These are phyloP conservation scores for Pao palembangensis DNA, from an alignment of 2,113 vertebrate species.

Conservation along the genomic window DNA sequence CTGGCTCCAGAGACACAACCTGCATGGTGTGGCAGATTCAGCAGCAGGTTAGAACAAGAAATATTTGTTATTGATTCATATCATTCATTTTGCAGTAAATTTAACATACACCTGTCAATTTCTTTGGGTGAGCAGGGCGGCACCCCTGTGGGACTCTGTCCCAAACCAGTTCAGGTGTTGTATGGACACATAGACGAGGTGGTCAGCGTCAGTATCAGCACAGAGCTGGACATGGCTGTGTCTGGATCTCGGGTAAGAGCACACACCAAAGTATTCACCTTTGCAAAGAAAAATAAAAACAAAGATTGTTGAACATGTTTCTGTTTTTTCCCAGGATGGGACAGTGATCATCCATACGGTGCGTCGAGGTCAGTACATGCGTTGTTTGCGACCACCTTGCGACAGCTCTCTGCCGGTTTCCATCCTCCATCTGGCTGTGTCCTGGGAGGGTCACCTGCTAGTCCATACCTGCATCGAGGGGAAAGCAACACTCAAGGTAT, in stretches of 20 bases:
- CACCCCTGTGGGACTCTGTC: constrained; percentile 80
- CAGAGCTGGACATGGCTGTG: constrained; percentile 93
- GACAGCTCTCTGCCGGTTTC: constrained; percentile 86
- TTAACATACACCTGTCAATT: neutral
- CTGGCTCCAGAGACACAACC: constrained; percentile 93
- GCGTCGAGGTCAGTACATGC: constrained; percentile 89
- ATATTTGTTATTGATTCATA: neutral
- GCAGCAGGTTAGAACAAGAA: constrained; percentile 80
- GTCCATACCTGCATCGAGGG: constrained; percentile 88
- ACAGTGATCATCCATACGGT: constrained; percentile 89
- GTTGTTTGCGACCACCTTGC: constrained; percentile 85
- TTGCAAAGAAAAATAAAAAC: too few relatives aligned
- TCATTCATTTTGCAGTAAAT: neutral
- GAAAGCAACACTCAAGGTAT: constrained; percentile 89
- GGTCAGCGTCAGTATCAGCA: constrained; percentile 88
- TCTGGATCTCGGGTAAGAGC: constrained; percentile 86
- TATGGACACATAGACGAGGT: constrained; percentile 93
- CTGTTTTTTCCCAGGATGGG: constrained; percentile 76
- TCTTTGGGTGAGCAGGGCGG: constrained; percentile 76
- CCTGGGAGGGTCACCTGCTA: constrained; percentile 91
- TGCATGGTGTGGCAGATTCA: constrained; percentile 98
- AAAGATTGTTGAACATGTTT: neutral
- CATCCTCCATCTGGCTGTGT: constrained; percentile 86
- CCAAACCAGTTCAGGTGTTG: constrained; percentile 91
- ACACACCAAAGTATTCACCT: neutral